Base-by-base conservation (phyloP, 2,888 invertebrate species). In the Eurytoma californica region DNA sequence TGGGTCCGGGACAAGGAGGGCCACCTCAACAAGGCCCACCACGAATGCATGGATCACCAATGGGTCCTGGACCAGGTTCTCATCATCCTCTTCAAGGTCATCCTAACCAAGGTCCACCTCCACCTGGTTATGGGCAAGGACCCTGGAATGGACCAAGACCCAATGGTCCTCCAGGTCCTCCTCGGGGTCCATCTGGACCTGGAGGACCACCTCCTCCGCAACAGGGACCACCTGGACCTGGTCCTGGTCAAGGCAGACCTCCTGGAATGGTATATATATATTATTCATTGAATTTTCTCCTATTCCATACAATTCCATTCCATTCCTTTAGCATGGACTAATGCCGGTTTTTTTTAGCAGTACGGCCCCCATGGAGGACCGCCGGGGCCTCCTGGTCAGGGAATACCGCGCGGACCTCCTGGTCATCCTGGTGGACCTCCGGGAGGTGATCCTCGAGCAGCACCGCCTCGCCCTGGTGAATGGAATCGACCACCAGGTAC, bases 401-500 rank as follows among this genome's bases (percentile, higher is more conserved):
- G 91, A 58, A 92, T 91, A 70, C 91, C 91, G 18, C 88, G 90
- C 28, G 91, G 90, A 18, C 91, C 92, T 73, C 91, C 91, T 55
- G 92, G 92, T 72, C 92, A 92, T 73, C 92, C 92, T 12, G 91
- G 92, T 83, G 92, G 92, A 72, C 92, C 92, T 87, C 93, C 92
- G 47, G 92, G 93, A 87, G 93, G 93, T 88, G 93, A 93, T 88
- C 94, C 92, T 18, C 90, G 92, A 82, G 90, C 88, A 79, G 89
- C 89, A 53, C 91, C 90, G 61, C 94, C 94, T 16, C 92, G 94
- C 49, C 94, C 94, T 0, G 39, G 39, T 39, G 95, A 95, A 86
- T 95, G 95, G 95, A 94, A 93, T 87, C 90, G 95, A 82, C 95
- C 95, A 69, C 95, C 95, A 80, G 92, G 92, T 91, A 86, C 3